phyloP scores from a whole-genome alignment of 2,797 vertebrate genomes.

The Jordanella pulchra region DNA sequence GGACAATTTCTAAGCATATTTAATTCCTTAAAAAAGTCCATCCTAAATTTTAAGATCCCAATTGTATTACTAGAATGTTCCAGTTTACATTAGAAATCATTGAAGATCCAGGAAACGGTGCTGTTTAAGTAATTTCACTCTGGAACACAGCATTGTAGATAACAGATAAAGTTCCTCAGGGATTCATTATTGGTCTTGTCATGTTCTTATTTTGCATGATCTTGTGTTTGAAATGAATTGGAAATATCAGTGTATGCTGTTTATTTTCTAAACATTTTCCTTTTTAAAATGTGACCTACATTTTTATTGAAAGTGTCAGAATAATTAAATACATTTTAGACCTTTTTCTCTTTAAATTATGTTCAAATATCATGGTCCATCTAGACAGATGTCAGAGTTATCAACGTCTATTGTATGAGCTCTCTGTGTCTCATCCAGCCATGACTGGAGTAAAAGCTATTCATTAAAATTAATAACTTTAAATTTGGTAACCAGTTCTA shows the following conservation, averaged over 20 bases:
- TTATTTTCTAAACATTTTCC: not conserved
- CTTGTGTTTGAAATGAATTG: no score
- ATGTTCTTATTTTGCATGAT: not conserved
- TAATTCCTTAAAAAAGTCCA: no score
- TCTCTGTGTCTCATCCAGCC: not conserved
- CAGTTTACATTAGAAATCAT: not conserved
- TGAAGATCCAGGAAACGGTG: not conserved
- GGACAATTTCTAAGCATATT: no score
- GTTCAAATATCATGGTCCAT: not conserved
- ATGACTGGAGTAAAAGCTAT: not conserved
- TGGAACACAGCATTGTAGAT: not conserved
- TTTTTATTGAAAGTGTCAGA: not conserved
- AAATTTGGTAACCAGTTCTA: not conserved
- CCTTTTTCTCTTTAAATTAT: not conserved
- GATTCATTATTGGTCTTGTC: not conserved
- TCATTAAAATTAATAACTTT: not conserved
- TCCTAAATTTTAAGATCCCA: no score
- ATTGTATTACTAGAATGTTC: not conserved
- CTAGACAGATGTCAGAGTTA: not conserved
- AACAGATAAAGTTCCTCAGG: not conserved
- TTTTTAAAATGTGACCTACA: not conserved
- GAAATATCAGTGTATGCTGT: no score
- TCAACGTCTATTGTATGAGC: not conserved
- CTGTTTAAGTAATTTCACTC: not conserved
- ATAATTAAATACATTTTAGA: not conserved